Conservation (phyloP, 2,797 vertebrate genomes). For the Mus caroli region DNA sequence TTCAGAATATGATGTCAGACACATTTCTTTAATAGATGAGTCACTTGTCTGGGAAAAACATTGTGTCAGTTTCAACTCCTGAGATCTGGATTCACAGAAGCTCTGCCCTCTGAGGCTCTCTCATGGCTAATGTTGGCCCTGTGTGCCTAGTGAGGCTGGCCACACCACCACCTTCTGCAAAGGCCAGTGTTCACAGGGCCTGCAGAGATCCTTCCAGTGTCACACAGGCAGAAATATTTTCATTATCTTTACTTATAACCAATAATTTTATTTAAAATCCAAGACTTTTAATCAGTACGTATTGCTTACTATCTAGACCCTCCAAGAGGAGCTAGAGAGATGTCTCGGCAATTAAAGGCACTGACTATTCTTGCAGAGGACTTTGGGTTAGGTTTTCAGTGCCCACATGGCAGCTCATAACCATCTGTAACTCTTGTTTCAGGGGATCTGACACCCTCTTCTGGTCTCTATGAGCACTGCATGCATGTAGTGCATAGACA, state of each 20-base stretch:
- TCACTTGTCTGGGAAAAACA: background rate
- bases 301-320: background rate
- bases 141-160: background rate
- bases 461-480: background rate
- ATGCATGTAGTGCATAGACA: background rate
- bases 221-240: background rate
- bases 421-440: background rate
- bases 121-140: background rate
- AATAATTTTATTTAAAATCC: background rate
- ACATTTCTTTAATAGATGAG: background rate
- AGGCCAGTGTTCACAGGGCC: background rate
- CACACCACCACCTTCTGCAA: background rate
- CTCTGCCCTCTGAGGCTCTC: background rate
- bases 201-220: no score
- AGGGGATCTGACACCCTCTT: background rate
- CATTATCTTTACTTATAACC: background rate
- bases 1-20: background rate
- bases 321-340: background rate
- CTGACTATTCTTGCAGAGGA: background rate
- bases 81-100: background rate
- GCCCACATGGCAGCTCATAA: background rate
- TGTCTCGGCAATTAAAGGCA: background rate
- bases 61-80: background rate
- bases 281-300: background rate
- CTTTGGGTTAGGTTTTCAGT: background rate